A percentile compares a stretch with the other conserved stretches of the same genome.
Evolutionary conservation across 2,113 vertebrate genomes (phyloP).

Genomic region (Thamnophis sirtalis): DNA sequence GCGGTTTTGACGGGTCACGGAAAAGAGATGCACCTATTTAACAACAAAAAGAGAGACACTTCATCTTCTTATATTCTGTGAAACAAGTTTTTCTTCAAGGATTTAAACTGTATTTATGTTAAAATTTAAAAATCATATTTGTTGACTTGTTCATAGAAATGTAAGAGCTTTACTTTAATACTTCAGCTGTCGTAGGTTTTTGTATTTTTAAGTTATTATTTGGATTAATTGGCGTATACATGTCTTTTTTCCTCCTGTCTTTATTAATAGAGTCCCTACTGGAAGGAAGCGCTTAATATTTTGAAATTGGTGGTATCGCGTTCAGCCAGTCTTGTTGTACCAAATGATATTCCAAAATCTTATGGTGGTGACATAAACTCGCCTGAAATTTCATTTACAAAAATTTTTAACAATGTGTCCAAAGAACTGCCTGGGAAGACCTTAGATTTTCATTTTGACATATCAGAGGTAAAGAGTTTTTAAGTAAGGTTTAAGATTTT

Average conservation of each 20-base stretch:
- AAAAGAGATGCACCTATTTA: background rate
- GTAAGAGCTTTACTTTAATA: background rate
- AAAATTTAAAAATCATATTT: background rate
- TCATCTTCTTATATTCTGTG: background rate
- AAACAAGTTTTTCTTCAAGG: background rate
- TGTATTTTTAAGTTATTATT: background rate
- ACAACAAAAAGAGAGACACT: background rate
- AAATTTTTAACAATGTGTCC: conserved; percentile 96
- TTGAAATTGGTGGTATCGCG: conserved; percentile 96
- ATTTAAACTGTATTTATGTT: background rate
- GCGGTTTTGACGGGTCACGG: too few species aligned
- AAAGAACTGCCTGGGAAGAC: conserved; percentile 99
- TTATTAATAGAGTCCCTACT: conserved; percentile 85
- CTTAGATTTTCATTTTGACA: conserved; percentile 98
- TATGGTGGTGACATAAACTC: conserved; percentile 85
- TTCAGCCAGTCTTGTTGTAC: conserved; percentile 96
- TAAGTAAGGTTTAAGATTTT: conserved; percentile 4
- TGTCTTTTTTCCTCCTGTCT: background rate
- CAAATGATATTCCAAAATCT: conserved; percentile 89
- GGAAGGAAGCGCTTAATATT: conserved; percentile 98
- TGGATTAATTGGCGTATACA: background rate
- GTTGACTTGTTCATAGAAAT: background rate
- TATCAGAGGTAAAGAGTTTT: conserved; percentile 85
- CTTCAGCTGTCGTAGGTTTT: background rate
- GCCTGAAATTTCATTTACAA: conserved; percentile 93